A percentile compares a stretch with the other conserved stretches of the same genome.
Evolutionary conservation across 2,888 invertebrate species (phyloP).

Genomic region (Euzetes globulus): DNA sequence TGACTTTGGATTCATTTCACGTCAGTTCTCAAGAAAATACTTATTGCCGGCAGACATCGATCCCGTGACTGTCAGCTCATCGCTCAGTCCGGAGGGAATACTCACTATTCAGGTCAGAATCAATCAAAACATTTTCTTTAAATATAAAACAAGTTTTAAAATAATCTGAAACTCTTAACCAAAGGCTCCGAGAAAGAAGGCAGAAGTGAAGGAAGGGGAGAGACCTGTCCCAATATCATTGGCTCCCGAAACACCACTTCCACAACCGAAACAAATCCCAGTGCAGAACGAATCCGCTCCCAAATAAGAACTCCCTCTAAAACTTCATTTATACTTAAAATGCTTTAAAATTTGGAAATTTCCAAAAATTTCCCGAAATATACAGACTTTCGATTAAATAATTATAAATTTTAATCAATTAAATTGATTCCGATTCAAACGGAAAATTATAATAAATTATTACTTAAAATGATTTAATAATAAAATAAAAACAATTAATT

Average conservation of each 20-base stretch:
- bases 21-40: constrained; percentile 42
- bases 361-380: too few species aligned
- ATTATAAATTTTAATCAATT: not conserved
- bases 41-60: constrained; percentile 40
- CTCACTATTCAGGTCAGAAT: constrained; percentile 36
- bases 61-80: constrained; percentile 39
- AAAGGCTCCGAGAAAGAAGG: constrained; percentile 10
- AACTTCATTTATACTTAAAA: too few species aligned
- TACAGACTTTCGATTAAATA: not conserved
- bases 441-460: too few species aligned
- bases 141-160: not conserved
- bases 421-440: too few species aligned
- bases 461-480: too few species aligned
- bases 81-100: constrained; percentile 41
- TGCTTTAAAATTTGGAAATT: too few species aligned
- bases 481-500: too few species aligned
- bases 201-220: not conserved
- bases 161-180: not conserved
- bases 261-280: constrained; percentile 8
- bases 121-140: too few species aligned
- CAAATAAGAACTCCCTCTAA: not conserved
- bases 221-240: not conserved
- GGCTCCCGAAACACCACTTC: not conserved
- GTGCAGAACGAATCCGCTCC: constrained; percentile 10
- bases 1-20: constrained; percentile 41